Evolutionary conservation across 92 coral and sea anemone genomes (phyloP), one percentile per base, ranked within the genome.

Genomic region (Actinernus sp.): DNA sequence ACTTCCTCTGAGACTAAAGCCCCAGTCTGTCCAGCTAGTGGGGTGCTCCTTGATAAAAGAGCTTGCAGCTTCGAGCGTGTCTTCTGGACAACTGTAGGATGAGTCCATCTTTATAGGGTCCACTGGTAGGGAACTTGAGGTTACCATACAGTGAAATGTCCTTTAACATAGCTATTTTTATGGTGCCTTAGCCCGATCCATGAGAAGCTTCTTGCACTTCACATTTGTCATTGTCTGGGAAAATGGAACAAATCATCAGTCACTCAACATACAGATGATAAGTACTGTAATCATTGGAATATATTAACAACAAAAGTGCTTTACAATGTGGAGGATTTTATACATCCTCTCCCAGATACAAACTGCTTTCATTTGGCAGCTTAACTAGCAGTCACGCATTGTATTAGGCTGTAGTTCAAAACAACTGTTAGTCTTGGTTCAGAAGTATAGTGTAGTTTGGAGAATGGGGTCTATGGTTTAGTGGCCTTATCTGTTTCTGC

Each of bases 211-310:
- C 10, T 31, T 48, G 41, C 84, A 77, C 22, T 54, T 77, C 33
- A 77, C 84, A 59, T 47, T 55, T 28, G 55, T 57, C 84, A 77
- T 77, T 18, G 59, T 47, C 76, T 77, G 76, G 12, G 49, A 51
- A 66, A 66, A 14, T 34, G 6, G 14, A 34, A 14, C 6, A 34
- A n/a, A n/a, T n/a, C n/a, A n/a, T n/a, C n/a, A n/a, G n/a, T n/a
- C n/a, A n/a, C n/a, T n/a, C n/a, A n/a, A n/a, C n/a, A n/a, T n/a
- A n/a, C n/a, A n/a, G n/a, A n/a, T n/a, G n/a, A n/a, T n/a, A n/a
- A n/a, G n/a, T n/a, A n/a, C n/a, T n/a, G n/a, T n/a, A n/a, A n/a
- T n/a, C n/a, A n/a, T n/a, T n/a, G n/a, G n/a, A n/a, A n/a, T n/a
- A n/a, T n/a, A n/a, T n/a, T n/a, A n/a, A n/a, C n/a, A n/a, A n/a